Percentiles rank a stretch among this genome's conserved stretches.
Evolutionary conservation across 2,113 vertebrate genomes (phyloP).

Genomic region (Psittacula cyanocephala): DNA sequence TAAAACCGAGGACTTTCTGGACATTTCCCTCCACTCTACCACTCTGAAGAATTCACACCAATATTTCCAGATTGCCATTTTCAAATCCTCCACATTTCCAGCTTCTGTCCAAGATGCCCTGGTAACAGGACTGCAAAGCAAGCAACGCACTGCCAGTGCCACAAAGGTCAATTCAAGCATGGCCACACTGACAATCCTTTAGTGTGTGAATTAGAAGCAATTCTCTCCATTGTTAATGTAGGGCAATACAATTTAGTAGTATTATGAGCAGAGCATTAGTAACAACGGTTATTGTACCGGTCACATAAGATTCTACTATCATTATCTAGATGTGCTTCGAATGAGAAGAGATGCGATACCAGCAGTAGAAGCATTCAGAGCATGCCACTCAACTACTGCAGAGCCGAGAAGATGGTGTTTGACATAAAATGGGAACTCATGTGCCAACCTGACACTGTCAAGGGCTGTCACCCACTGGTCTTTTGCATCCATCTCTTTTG

Average conservation of each 20-base stretch:
- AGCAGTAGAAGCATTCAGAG: background rate
- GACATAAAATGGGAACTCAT: rapidly evolving
- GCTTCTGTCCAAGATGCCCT: background rate
- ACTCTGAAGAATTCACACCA: background rate
- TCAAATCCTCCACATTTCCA: background rate
- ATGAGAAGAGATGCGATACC: background rate
- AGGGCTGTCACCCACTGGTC: background rate
- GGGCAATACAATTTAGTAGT: background rate
- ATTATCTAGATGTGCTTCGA: background rate
- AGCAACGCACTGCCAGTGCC: background rate
- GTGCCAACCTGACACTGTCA: background rate
- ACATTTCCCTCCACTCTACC: background rate
- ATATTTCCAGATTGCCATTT: background rate
- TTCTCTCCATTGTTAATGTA: background rate
- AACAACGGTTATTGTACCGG: background rate
- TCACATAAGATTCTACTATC: background rate
- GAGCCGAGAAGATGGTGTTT: background rate
- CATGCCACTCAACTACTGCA: background rate
- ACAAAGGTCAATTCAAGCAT: background rate
- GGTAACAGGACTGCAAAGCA: background rate
- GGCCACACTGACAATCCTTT: background rate
- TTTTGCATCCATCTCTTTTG: background rate
- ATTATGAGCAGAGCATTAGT: background rate
- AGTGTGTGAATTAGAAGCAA: background rate
- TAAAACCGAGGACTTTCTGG: background rate